Conservation (phyloP, 2,113 vertebrate genomes). For the Toxotes chatareus region DNA sequence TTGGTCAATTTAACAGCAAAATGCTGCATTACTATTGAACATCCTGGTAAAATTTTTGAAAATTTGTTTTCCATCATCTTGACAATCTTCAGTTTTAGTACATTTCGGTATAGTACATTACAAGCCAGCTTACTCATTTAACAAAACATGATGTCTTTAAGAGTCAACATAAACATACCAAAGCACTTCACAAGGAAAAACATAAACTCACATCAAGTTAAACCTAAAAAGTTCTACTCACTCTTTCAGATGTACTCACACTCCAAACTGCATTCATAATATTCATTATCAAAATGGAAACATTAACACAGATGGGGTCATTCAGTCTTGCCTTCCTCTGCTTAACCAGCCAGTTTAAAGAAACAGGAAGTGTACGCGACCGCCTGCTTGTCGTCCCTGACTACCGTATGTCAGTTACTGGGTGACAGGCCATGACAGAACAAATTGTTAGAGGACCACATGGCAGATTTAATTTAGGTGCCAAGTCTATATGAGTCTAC, state of each 20-base stretch:
- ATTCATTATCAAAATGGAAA: not conserved
- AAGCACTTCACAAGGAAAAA: not conserved
- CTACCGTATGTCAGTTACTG: conserved; percentile 35
- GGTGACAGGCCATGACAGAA: conserved; percentile 36
- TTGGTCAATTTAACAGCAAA: too few relatives aligned
- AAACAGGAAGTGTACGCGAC: conserved; percentile 50
- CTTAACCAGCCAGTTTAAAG: not conserved
- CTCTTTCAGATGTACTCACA: not conserved
- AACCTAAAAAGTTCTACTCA: conserved; percentile 39
- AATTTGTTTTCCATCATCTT: too few relatives aligned
- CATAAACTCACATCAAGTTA: not conserved
- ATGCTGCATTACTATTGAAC: too few relatives aligned
- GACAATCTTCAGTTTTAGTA: not conserved
- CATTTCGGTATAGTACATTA: not conserved
- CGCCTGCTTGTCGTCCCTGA: conserved; percentile 22
- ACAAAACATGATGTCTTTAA: not conserved
- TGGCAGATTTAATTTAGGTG: conserved; percentile 34
- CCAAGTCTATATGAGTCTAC: not conserved
- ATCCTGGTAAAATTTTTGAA: too few relatives aligned
- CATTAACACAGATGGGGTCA: not conserved
- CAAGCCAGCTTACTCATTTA: not conserved
- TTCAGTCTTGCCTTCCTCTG: not conserved
- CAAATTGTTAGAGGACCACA: conserved; percentile 22
- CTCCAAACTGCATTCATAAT: not conserved
- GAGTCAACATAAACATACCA: not conserved